Evolutionary conservation across 2,888 invertebrate species (phyloP), one percentile per base, ranked within the genome.

Genomic region (Boloria euphrosyne): DNA sequence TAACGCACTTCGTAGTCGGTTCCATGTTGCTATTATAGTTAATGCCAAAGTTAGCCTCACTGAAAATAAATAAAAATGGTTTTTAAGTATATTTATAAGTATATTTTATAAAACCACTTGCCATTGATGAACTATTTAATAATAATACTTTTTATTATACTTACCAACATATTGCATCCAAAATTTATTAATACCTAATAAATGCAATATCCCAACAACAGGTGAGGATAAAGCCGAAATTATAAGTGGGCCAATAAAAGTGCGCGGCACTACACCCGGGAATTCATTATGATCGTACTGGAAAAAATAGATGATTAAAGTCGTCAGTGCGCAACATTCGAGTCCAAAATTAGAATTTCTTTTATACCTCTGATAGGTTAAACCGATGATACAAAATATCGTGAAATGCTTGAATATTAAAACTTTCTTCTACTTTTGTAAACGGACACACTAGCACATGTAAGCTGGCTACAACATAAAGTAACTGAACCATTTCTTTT

Each of bases 401-500:
- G 90, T 99, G 99, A 86, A 97, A 96, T 22, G 99, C 99, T 93
- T 99, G 99, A 67, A 99, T 93, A 92, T 99, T 99, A 86, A 99
- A 99, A 89, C 99, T 99, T 93, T 99, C 99, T 90, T 99, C 99
- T 60, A 99, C 99, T 95, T 99, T 99, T 4, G 98, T 99, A 84
- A 96, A 99, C 62, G 99, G 99, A 81, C 98, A 98, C 77, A 96
- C 93, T 71, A 97, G 85, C 67, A 98, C 90, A 86, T 98, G 97
- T 76, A 96, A 94, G 75, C 95, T 94, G 68, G 96, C 96, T 76
- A 96, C 93, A 74, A 96, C 88, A 83, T 96, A 94, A 77, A 96
- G 88, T 84, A 96, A 90, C 80, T 95, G 94, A 84, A 95, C 95
- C 96, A 97, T 96, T 83, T 87, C 68, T 82, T 80, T 76, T 71